Base-by-base conservation (phyloP, 2,797 vertebrate species). In the Gobio occitaniae region DNA sequence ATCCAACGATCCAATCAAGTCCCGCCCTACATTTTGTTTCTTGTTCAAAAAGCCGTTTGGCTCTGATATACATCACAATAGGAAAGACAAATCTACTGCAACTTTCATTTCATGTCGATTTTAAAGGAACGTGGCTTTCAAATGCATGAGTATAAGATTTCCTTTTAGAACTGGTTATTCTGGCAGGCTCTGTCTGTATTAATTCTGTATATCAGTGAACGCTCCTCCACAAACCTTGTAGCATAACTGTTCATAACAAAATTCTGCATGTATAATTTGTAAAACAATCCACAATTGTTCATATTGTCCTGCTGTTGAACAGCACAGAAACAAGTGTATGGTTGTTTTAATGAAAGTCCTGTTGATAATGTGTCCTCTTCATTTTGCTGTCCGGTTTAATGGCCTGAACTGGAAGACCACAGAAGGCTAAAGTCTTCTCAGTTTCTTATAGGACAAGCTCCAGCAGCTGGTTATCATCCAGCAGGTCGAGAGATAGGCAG, bases 401-500 rank as follows among this genome's bases (percentile, higher is more conserved):
- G 19, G 61, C 59, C 16, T 32, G 25, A 16, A 0, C 21, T 25
- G 44, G 11, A 41, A 50, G 10, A 15, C 70, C 38, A 50, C 29
- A 75, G 54, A 11, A 82, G 56, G 47, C 82, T 41, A 3, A n/a
- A 17, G 47, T 68, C 17, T 77, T 50, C 74, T 32, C 38, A 8
- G 10, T 69, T 47, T 78, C 48, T 84, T 56, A 85, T 19, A 96
- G 90, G 88, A 94, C 94, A 90, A 94, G 95, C 89, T 97, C 95
- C 0, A 95, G 90, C 47, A 94, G 91, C 85, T 94, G 94, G 56
- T 96, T 95, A 66, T 96, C 96, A 59, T 93, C 93, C n/a, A 96
- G 92, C 84, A 94, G 93, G 93, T 96, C 94, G 89, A 96, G 89
- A 36, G 95, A 95, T 87, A 96, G 93, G 91, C 95, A 95, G 92